These are phyloP conservation scores for Galaxias olidus DNA, from an alignment of 2,797 vertebrate genomes.

Conservation along the genomic window DNA sequence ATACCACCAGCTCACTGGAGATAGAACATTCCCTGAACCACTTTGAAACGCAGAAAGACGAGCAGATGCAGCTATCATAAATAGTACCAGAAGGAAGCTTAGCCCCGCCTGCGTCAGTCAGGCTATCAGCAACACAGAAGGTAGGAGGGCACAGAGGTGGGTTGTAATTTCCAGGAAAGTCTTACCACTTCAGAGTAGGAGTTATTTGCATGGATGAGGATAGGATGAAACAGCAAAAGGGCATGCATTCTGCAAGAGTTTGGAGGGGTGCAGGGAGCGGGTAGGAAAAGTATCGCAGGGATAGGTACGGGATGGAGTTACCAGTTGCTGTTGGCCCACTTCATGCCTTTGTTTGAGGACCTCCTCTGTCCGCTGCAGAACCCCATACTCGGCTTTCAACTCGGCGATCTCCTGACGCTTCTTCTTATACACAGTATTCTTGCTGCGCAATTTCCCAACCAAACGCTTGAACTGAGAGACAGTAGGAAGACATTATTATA, in stretches of 20 bases:
- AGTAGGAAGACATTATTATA: no score
- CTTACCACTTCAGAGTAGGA: slow-evolving; percentile 43
- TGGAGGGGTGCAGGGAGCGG: neutral
- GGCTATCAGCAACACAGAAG: slow-evolving; percentile 59
- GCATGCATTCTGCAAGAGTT: slow-evolving; percentile 1
- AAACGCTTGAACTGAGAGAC: slow-evolving; percentile 86
- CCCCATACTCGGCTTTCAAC: slow-evolving; percentile 85
- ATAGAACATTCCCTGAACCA: no score
- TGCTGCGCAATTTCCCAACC: slow-evolving; percentile 89
- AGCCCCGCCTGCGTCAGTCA: slow-evolving; percentile 63
- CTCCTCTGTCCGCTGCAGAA: slow-evolving; percentile 92
- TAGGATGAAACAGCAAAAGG: slow-evolving; percentile 30
- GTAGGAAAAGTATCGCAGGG: neutral
- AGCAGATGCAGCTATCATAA: slow-evolving; percentile 71
- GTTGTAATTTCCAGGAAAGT: slow-evolving; percentile 68
- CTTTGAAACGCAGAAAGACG: slow-evolving; percentile 50
- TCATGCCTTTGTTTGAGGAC: slow-evolving; percentile 86
- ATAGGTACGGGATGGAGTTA: slow-evolving; percentile 57
- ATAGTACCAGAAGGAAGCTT: slow-evolving; percentile 67
- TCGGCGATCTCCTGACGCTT: slow-evolving; percentile 87
- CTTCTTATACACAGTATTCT: slow-evolving; percentile 88
- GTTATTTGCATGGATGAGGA: slow-evolving; percentile 44
- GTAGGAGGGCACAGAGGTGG: slow-evolving; percentile 53
- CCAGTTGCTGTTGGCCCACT: slow-evolving; percentile 86
- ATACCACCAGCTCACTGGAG: no score